Evolutionary conservation across 2,888 invertebrate genomes (phyloP), one percentile per base, ranked within the genome.

Genomic region (Camponotus fellah): DNA sequence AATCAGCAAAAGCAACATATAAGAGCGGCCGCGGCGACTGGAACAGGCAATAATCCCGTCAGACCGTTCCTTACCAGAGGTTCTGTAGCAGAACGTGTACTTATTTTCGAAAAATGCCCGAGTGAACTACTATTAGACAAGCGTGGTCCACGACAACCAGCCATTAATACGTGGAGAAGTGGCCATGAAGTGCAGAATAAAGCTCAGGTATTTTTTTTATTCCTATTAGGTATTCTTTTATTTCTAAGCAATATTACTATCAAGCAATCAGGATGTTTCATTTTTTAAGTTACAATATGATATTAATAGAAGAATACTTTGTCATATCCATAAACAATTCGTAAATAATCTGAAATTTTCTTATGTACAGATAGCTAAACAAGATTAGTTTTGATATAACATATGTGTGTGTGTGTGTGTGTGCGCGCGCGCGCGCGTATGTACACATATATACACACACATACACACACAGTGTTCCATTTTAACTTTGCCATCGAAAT

Each of bases 51-150:
- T 89, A 97, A 96, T 93, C 98, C 98, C 8, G 97, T 98, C 82
- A 96, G 98, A 74, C 98, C 98, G 21, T 98, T 98, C 95, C 96
- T 98, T 77, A 98, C 98, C 62, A 96, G 98, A 84, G 98, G 98
- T 37, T 98, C 98, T 6, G 98, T 98, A 3, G 98, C 98, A 37
- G 98, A 98, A 94, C 96, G 98, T 69, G 98, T 98, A 87, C 96
- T 98, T 87, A 98, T 98, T 95, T 98, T 98, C 94, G 98, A 98
- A 95, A 97, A 97, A 95, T 98, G 98, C 92, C 98, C 98, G 56
- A 98, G 97, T 93, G 98, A 97, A 93, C 95, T 97, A 84, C 95
- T 97, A 69, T 94, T 97, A 90, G 97, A 97, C 91, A 97, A 97
- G 94, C 95, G 97, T 46, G 94, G 94, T 6, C 95, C 95, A 9